Percentiles rank a stretch among this genome's conserved stretches.
phyloP scores from a whole-genome alignment of 2,113 vertebrate species.

The Nettapus auritus region DNA sequence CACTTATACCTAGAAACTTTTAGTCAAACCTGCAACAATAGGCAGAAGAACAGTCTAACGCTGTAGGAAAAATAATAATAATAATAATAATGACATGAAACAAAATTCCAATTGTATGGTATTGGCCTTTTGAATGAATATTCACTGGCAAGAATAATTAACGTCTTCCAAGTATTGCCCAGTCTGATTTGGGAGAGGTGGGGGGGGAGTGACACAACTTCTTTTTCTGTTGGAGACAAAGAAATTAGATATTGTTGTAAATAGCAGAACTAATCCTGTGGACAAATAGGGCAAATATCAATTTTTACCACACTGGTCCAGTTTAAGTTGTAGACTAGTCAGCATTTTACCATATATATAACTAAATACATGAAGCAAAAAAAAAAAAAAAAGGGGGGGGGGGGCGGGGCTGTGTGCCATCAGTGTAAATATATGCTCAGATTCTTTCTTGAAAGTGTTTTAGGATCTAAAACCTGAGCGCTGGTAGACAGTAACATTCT shows the following conservation, averaged over 20 bases:
- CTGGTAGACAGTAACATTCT: not conserved
- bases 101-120: not conserved
- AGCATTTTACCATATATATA: not conserved
- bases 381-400: not conserved
- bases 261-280: not conserved
- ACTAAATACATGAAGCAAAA: not conserved
- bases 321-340: not conserved
- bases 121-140: not conserved
- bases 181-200: not conserved
- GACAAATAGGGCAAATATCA: not conserved
- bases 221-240: not conserved
- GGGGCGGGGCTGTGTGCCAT: not conserved
- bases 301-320: not conserved
- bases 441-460: not conserved
- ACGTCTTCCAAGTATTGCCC: not conserved
- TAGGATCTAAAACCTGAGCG: not conserved
- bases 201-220: too few species aligned
- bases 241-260: not conserved
- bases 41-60: not conserved
- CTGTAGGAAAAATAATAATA: rapidly evolving
- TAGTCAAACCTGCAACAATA: not conserved
- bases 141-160: not conserved
- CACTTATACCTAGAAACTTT: not conserved
- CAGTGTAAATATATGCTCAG: not conserved
- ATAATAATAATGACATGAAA: not conserved